Evolutionary conservation across 2,888 invertebrate species (phyloP).

Genomic region (Stenoptilia bipunctidactyla): DNA sequence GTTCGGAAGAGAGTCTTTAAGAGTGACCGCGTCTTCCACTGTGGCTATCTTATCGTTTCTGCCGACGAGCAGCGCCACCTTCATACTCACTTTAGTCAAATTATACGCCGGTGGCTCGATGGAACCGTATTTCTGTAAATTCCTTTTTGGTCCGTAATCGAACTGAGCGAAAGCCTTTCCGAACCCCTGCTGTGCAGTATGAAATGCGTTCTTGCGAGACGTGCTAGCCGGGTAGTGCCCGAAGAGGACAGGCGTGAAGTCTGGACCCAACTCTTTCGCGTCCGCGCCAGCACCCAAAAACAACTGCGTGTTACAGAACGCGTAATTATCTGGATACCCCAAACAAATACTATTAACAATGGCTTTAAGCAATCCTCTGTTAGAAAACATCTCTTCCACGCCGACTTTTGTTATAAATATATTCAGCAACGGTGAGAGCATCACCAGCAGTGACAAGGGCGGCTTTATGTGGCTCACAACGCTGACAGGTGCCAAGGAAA

Average conservation of each 20-base stretch:
- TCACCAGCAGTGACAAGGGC: slow-evolving; percentile 22
- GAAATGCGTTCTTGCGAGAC: slow-evolving; percentile 22
- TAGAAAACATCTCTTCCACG: slow-evolving; percentile 20
- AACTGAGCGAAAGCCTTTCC: slow-evolving; percentile 6
- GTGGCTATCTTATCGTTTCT: slow-evolving; percentile 62
- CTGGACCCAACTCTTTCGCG: slow-evolving; percentile 58
- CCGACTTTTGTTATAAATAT: slow-evolving; percentile 41
- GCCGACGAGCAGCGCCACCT: slow-evolving; percentile 46
- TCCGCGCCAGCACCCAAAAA: slow-evolving; percentile 57
- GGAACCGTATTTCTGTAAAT: slow-evolving; percentile 7
- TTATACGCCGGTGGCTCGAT: slow-evolving; percentile 19
- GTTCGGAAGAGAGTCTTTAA: slow-evolving; percentile 22
- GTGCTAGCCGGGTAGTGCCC: slow-evolving; percentile 25
- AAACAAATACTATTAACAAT: slow-evolving; percentile 15
- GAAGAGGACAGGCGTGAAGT: slow-evolving; percentile 26
- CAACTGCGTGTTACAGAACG: slow-evolving; percentile 34
- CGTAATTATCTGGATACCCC: slow-evolving; percentile 13
- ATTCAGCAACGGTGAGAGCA: slow-evolving; percentile 26
- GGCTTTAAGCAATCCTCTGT: slow-evolving; percentile 11
- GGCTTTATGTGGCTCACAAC: slow-evolving; percentile 41
- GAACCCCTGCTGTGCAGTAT: slow-evolving; percentile 20
- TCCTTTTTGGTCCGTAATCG: slow-evolving; percentile 8
- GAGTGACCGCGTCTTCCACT: slow-evolving; percentile 19
- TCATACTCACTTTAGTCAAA: slow-evolving; percentile 23
- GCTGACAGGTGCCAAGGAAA: slow-evolving; percentile 68